These are phyloP conservation scores for Drosophila santomea DNA, from an alignment of 1,140 invertebrate genomes.

Conservation along the genomic window DNA sequence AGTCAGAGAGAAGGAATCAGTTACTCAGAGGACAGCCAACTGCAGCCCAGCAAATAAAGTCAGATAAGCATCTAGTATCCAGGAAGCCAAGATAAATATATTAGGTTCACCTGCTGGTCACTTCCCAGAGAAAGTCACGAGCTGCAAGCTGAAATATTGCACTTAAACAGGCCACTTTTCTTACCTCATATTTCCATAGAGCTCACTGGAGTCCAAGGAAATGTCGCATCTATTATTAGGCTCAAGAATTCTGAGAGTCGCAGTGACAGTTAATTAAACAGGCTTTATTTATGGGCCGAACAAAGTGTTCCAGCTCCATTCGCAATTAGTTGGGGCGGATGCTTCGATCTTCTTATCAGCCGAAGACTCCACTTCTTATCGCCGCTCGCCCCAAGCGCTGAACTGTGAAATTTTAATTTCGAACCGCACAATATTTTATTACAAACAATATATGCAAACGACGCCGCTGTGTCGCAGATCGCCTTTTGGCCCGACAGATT, in stretches of 20 bases:
- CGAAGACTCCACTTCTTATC: constrained; percentile 55
- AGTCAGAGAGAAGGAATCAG: constrained; percentile 6
- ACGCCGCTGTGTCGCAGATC: constrained; percentile 36
- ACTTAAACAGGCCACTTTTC: too few relatives aligned
- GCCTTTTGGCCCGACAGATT: constrained; percentile 26
- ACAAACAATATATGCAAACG: constrained; percentile 61
- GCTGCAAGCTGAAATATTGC: background rate
- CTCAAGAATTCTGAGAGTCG: constrained; percentile 89
- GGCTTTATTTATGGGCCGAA: constrained; percentile 64
- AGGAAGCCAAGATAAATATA: constrained; percentile 13
- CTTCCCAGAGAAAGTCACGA: too few relatives aligned
- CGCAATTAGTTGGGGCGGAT: constrained; percentile 67
- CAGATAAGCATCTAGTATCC: constrained; percentile 2
- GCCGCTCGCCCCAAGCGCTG: constrained; percentile 37
- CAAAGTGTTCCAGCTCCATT: constrained; percentile 63
- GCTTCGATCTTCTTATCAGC: constrained; percentile 57
- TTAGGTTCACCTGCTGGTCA: background rate
- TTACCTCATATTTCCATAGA: background rate
- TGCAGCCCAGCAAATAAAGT: constrained; percentile 9
- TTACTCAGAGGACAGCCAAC: background rate
- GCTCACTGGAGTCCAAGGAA: background rate
- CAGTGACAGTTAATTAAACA: constrained; percentile 43
- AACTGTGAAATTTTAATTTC: constrained; percentile 81
- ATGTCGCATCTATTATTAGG: background rate
- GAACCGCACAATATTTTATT: constrained; percentile 61